Base-by-base conservation (phyloP, 1,140 invertebrate species). In the Drosophila arizonae region DNA sequence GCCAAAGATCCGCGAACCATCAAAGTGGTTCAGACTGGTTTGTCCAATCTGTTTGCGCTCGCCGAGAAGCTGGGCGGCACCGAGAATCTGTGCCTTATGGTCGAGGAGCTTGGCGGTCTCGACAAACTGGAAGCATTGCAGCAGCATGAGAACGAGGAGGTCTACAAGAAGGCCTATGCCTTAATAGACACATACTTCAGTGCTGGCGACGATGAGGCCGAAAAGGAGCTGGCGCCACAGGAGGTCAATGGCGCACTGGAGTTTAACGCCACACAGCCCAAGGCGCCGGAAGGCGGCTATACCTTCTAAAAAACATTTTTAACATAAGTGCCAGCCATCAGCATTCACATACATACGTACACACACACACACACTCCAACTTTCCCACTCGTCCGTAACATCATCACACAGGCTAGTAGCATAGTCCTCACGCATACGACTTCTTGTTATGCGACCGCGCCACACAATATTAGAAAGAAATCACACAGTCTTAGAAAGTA, bases 61-160 rank as follows among this genome's bases (percentile, higher is more conserved):
- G 95, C 94, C 1, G 92, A 92, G 26, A 96, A 96, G 92, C 93
- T 95, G 57, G 96, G 94, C 5, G 94, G 97, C 84, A 94, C 95
- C 4, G 96, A 97, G 69, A 92, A 94, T 30, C 93, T 97, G 9
- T 96, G 96, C 51, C 93, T 95, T 50, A 95, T 96, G 92, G 95
- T 98, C 68, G 97, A 98, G 92, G 97, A 98, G 92, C 97, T 97
- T 87, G 95, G 94, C 30, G 97, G 95, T 36, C 92, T 99, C 57
- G 98, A 99, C 92, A 97, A 97, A 89, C 97, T 99, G 75, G 99
- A 99, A 92, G 92, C 93, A 2, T 92, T 99, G 50, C 99, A 99
- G 90, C 96, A 96, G 81, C 98, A 99, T 91, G 97, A 99, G 92
- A 99, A 99, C 92, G 96, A 98, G 92, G 97, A 99, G 86, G 94